Evolutionary conservation across 2,113 vertebrate species (phyloP).

Genomic region (Aegotheles bennettii): DNA sequence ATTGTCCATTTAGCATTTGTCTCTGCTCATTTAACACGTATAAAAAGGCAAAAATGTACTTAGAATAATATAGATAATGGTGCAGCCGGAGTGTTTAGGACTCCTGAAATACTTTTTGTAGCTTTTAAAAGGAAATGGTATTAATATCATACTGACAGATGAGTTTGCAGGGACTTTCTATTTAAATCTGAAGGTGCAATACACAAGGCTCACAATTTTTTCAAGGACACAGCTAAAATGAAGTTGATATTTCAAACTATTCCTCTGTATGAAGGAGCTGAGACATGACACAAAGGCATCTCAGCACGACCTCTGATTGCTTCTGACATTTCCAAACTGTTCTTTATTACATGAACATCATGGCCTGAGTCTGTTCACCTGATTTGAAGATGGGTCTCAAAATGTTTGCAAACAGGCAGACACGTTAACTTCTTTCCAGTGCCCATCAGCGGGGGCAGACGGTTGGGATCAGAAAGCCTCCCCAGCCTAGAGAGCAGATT

Average conservation of each 20-base stretch:
- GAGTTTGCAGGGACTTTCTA: background rate
- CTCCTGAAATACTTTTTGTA: background rate
- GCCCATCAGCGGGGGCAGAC: background rate
- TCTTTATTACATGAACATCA: background rate
- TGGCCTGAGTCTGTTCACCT: background rate
- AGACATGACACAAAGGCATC: background rate
- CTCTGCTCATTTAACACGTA: background rate
- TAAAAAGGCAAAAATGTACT: background rate
- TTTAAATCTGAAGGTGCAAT: background rate
- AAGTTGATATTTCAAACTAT: background rate
- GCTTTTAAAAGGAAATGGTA: background rate
- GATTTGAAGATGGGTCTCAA: conserved; percentile 6
- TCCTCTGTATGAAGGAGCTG: background rate
- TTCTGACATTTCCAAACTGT: conserved; percentile 41
- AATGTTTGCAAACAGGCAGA: background rate
- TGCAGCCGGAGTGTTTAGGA: background rate
- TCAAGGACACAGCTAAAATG: background rate
- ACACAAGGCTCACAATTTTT: background rate
- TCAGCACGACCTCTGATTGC: background rate
- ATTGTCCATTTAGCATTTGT: background rate
- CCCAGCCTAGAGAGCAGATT: background rate
- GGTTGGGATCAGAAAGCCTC: background rate
- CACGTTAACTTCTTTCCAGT: background rate
- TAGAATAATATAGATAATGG: background rate
- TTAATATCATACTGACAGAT: background rate